Evolutionary conservation across 2,797 vertebrate genomes (phyloP).

Genomic region (Cephalopachus bancanus): DNA sequence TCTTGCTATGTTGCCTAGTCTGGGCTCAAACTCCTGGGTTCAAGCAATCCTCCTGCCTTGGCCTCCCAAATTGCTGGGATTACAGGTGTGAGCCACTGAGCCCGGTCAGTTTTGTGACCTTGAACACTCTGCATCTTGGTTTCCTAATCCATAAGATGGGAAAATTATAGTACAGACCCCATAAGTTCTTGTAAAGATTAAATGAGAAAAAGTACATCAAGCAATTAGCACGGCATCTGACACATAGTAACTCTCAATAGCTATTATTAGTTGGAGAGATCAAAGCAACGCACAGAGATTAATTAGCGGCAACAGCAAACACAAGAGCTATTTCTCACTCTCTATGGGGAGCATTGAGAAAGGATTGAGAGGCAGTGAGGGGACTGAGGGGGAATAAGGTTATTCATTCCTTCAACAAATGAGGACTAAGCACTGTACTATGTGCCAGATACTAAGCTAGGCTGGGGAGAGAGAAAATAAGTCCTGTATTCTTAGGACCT

Average conservation of each 20-base stretch:
- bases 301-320: not conserved
- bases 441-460: not conserved
- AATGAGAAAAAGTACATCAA: not conserved
- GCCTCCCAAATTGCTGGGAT: too few relatives aligned
- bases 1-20: too few relatives aligned
- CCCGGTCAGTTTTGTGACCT: not conserved
- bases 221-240: not conserved
- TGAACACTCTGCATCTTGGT: not conserved
- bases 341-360: not conserved
- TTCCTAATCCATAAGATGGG: not conserved
- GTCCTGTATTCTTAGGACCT: not conserved
- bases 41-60: too few relatives aligned
- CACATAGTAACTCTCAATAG: not conserved
- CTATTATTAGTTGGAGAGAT: not conserved
- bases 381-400: too few relatives aligned
- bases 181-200: not conserved
- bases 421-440: not conserved
- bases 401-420: not conserved
- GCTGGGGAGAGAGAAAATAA: not conserved
- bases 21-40: too few relatives aligned
- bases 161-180: not conserved
- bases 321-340: not conserved
- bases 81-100: too few relatives aligned
- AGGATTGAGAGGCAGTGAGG: not conserved
- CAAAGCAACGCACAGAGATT: not conserved